Evolutionary conservation across 2,113 vertebrate genomes (phyloP).

Genomic region (Lipophrys pholis): DNA sequence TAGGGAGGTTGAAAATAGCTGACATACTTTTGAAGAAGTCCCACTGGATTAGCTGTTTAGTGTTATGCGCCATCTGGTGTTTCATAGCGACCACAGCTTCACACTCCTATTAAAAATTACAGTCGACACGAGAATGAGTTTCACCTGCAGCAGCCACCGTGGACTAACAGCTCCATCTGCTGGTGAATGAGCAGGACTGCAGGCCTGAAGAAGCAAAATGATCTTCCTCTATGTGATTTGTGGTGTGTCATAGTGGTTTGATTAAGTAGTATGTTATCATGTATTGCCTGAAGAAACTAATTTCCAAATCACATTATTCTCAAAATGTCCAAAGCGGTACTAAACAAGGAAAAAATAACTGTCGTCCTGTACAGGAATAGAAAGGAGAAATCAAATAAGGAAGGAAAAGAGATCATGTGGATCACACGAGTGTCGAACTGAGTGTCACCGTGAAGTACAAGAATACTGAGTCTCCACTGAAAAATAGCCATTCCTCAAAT

Average conservation of each 20-base stretch:
- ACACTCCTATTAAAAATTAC: not conserved
- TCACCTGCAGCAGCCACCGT: not conserved
- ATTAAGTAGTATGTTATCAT: no score
- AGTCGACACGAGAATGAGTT: conserved; percentile 24
- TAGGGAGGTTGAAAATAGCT: conserved; percentile 17
- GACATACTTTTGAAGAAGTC: conserved; percentile 23
- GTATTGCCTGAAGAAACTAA: no score
- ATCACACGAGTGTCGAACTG: not conserved
- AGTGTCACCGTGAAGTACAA: no score
- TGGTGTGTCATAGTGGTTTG: no score
- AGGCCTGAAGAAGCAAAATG: not conserved
- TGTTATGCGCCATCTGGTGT: conserved; percentile 57
- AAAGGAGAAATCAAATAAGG: not conserved
- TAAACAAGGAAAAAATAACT: not conserved
- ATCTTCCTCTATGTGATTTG: no score
- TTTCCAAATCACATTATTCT: no score
- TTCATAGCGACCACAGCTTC: not conserved
- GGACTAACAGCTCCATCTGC: conserved; percentile 24
- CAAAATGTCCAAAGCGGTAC: no score
- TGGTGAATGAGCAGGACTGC: conserved; percentile 20
- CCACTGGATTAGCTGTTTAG: not conserved
- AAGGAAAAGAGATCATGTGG: not conserved
- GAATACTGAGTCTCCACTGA: not conserved
- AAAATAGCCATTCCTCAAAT: no score
- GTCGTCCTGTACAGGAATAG: not conserved